A percentile compares a stretch with the other conserved stretches of the same genome.
Conservation (phyloP, 2,888 invertebrate species). For the Periphyllus acericola region DNA sequence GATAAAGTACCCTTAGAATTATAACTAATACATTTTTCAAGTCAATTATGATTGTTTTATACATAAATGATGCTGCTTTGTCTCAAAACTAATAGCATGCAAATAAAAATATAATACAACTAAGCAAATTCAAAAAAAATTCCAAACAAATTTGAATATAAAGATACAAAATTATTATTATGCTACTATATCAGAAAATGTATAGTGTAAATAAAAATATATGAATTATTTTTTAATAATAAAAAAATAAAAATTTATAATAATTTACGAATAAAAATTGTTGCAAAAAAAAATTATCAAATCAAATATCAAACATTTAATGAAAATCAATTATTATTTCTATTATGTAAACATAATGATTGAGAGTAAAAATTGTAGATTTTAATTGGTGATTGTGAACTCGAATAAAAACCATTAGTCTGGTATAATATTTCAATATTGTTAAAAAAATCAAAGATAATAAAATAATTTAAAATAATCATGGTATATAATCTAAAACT, state of each 20-base stretch:
- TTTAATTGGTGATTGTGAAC: neutral
- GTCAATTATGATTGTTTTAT: neutral
- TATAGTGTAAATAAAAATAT: neutral
- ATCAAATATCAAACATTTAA: neutral
- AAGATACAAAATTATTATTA: neutral
- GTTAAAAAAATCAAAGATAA: neutral
- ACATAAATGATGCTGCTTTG: neutral
- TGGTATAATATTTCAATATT: too few species aligned
- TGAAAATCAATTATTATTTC: neutral
- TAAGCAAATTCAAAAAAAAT: constrained; percentile 36
- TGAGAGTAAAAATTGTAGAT: neutral
- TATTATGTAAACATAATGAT: neutral
- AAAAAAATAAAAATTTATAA: neutral
- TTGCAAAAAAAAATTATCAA: neutral
- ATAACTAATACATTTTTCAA: neutral
- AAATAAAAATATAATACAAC: neutral
- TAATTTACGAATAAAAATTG: neutral
- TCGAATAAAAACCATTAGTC: neutral
- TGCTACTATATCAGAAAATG: neutral
- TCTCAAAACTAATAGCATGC: constrained; percentile 32
- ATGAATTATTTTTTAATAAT: neutral
- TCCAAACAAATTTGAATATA: neutral
- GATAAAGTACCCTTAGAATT: neutral
- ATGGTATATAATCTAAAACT: neutral
- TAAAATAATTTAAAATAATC: neutral